A percentile compares a stretch with the other conserved stretches of the same genome.
Conservation (phyloP, 2,113 vertebrate species). For the Cyprinodon tularosa region DNA sequence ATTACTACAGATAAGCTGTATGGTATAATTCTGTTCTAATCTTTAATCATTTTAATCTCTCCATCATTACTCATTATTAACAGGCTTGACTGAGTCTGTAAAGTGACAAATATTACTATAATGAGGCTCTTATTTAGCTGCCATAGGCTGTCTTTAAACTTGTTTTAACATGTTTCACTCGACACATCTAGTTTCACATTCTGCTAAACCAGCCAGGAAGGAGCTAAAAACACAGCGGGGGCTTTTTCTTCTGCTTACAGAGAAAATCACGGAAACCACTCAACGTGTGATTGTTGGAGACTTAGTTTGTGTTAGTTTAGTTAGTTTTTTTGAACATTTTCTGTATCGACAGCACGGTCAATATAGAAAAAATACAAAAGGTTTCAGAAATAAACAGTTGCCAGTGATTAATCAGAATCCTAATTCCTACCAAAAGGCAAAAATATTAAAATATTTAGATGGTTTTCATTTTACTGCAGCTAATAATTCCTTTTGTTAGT, state of each 20-base stretch:
- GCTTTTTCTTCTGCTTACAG: not conserved
- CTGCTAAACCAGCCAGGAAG: not conserved
- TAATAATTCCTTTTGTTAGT: too few relatives aligned
- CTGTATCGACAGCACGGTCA: not conserved
- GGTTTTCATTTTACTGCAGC: not conserved
- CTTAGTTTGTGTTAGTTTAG: too few relatives aligned
- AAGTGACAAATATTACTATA: slow-evolving; percentile 23
- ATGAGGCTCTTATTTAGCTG: slow-evolving; percentile 26
- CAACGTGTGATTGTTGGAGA: not conserved
- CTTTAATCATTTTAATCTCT: slow-evolving; percentile 42
- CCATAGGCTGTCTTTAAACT: slow-evolving; percentile 1
- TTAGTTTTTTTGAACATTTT: not conserved
- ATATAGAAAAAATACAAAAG: not conserved
- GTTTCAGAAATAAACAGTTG: too few relatives aligned
- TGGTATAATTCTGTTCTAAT: slow-evolving; percentile 58
- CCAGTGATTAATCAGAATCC: not conserved
- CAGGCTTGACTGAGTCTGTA: slow-evolving; percentile 47
- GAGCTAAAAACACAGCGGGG: not conserved
- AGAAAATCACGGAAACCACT: not conserved
- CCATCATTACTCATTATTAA: slow-evolving; percentile 63
- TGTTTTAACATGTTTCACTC: slow-evolving; percentile 3
- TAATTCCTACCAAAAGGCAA: not conserved
- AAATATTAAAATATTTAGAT: not conserved
- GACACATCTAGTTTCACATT: not conserved
- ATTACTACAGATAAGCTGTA: slow-evolving; percentile 50